phyloP scores from a whole-genome alignment of 1,140 invertebrate species.

The Drosophila rufa region DNA sequence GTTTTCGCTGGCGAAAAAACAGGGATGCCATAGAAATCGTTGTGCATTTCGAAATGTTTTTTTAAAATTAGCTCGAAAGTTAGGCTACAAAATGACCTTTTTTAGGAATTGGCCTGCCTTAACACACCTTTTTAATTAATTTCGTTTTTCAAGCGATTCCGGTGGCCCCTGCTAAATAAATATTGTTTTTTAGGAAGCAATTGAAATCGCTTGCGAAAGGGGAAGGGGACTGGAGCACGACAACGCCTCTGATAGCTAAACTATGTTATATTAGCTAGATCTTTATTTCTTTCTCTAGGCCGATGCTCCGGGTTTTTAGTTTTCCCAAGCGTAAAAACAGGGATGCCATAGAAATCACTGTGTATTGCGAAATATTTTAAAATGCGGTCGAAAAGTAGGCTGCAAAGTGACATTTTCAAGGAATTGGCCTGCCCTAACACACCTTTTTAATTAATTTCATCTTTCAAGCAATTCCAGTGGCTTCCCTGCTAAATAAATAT shows the following conservation, averaged over 20 bases:
- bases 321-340: not conserved
- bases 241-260: not conserved
- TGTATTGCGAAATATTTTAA: not conserved
- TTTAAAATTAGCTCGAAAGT: not conserved
- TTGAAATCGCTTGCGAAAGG: not conserved
- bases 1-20: not conserved
- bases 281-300: constrained; percentile 5
- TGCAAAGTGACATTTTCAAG: too few species aligned
- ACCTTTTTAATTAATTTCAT: too few species aligned
- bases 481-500: not conserved
- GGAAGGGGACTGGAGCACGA: not conserved
- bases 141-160: not conserved
- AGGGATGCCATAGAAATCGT: not conserved
- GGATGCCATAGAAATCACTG: not conserved
- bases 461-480: not conserved
- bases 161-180: not conserved
- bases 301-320: not conserved
- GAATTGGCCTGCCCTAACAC: too few species aligned
- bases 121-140: too few species aligned
- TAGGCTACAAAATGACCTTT: too few species aligned
- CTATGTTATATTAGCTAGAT: constrained; percentile 18
- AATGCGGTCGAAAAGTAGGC: not conserved
- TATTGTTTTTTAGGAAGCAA: not conserved
- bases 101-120: not conserved
- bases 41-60: not conserved